Evolutionary conservation across 1,140 invertebrate genomes (phyloP).

Genomic region (Brachionus calyciflorus): DNA sequence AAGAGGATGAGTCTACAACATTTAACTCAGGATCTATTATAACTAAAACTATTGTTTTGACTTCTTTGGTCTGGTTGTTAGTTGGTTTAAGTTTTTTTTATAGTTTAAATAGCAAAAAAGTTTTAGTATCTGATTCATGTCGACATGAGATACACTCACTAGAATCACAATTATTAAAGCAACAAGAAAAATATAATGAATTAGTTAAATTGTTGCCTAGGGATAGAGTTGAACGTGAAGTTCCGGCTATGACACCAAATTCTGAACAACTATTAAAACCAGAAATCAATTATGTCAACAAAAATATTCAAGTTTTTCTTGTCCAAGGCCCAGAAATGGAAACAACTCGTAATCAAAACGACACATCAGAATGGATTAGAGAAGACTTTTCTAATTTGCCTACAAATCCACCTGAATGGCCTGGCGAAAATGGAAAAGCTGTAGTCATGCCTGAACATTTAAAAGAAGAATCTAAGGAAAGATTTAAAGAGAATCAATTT

Average conservation of each 20-base stretch:
- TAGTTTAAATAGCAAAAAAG: background rate
- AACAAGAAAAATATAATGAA: background rate
- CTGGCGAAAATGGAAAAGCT: conserved; percentile 30
- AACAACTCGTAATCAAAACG: background rate
- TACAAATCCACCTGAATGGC: conserved; percentile 41
- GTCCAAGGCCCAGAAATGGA: background rate
- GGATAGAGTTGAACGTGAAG: background rate
- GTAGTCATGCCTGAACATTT: conserved; percentile 1
- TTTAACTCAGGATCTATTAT: background rate
- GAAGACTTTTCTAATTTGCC: background rate
- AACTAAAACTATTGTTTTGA: background rate
- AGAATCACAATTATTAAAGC: background rate
- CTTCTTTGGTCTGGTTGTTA: background rate
- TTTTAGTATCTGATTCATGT: background rate
- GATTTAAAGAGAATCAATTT: conserved; percentile 77
- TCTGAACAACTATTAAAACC: background rate
- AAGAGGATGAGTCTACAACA: background rate
- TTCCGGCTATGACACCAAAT: background rate
- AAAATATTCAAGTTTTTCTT: background rate
- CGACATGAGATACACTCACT: background rate
- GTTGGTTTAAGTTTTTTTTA: background rate
- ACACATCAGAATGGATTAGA: background rate
- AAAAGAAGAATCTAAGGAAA: conserved; percentile 31
- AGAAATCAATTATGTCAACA: background rate
- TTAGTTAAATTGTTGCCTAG: background rate